phyloP scores from a whole-genome alignment of 2,113 vertebrate genomes.

The Eudyptes chrysolophus region DNA sequence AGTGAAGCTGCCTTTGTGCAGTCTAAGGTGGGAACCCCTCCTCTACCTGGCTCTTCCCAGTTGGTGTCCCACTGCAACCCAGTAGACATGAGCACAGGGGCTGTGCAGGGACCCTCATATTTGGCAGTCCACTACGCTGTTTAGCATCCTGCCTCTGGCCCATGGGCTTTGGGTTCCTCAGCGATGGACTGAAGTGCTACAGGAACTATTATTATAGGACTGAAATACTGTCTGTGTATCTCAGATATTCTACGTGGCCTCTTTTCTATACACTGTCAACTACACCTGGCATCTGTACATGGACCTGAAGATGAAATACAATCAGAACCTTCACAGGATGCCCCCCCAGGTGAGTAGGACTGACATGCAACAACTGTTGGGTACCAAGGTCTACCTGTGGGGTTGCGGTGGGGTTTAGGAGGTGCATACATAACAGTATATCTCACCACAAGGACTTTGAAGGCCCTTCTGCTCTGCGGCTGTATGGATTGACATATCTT shows the following conservation, averaged over 20 bases:
- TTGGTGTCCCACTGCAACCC: not conserved
- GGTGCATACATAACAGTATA: too few relatives aligned
- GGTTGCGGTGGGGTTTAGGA: not conserved
- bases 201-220: not conserved
- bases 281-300: slow-evolving; percentile 85
- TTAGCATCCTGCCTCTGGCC: not conserved
- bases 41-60: not conserved
- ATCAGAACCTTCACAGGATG: slow-evolving; percentile 63
- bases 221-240: not conserved
- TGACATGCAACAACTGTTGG: too few relatives aligned
- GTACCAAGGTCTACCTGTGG: not conserved
- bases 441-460: not conserved
- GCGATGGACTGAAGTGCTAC: not conserved
- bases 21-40: not conserved
- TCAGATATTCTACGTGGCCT: slow-evolving; percentile 87
- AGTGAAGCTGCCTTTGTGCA: not conserved
- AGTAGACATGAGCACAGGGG: not conserved
- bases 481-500: not conserved
- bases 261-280: slow-evolving; percentile 87
- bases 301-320: slow-evolving; percentile 76
- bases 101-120: not conserved
- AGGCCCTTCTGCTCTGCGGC: not conserved
- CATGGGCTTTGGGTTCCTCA: not conserved
- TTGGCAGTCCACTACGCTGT: not conserved
- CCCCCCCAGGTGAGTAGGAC: slow-evolving; percentile 71